Conservation (phyloP, 2,888 invertebrate species). For the Apamea monoglypha region DNA sequence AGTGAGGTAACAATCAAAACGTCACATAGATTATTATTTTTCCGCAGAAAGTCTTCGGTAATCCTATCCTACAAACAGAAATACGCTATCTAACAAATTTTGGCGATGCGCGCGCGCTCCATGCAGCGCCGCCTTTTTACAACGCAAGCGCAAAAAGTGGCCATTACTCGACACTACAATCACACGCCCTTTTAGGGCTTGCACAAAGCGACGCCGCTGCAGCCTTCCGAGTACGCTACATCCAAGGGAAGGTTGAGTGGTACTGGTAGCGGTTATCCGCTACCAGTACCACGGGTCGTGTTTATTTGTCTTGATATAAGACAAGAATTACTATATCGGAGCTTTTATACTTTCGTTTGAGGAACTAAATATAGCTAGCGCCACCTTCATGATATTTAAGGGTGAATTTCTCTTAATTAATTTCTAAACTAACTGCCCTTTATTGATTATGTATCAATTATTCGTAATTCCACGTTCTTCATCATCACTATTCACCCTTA, state of each 20-base stretch:
- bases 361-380: too few relatives aligned
- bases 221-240: slow-evolving; percentile 74
- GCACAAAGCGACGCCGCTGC: slow-evolving; percentile 82
- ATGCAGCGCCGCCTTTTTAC: slow-evolving; percentile 80
- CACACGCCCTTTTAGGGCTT: slow-evolving; percentile 80
- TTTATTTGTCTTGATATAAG: too few relatives aligned
- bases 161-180: slow-evolving; percentile 80
- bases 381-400: not conserved
- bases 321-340: not conserved
- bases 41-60: slow-evolving; percentile 6
- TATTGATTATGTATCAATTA: not conserved
- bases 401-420: not conserved
- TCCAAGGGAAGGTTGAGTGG: slow-evolving; percentile 63
- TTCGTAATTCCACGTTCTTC: not conserved
- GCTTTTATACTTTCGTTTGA: not conserved
- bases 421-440: not conserved
- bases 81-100: slow-evolving; percentile 23
- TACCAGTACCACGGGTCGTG: too few relatives aligned
- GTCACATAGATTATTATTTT: not conserved
- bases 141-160: slow-evolving; percentile 80
- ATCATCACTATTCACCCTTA: not conserved
- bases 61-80: slow-evolving; percentile 41
- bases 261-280: slow-evolving; percentile 68
- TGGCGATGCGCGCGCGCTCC: slow-evolving; percentile 63
- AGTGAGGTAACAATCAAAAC: not conserved